A percentile compares a stretch with the other conserved stretches of the same genome.
These are phyloP conservation scores for Rhamphomyia laevipes DNA, from an alignment of 2,888 invertebrate species.

Conservation along the genomic window DNA sequence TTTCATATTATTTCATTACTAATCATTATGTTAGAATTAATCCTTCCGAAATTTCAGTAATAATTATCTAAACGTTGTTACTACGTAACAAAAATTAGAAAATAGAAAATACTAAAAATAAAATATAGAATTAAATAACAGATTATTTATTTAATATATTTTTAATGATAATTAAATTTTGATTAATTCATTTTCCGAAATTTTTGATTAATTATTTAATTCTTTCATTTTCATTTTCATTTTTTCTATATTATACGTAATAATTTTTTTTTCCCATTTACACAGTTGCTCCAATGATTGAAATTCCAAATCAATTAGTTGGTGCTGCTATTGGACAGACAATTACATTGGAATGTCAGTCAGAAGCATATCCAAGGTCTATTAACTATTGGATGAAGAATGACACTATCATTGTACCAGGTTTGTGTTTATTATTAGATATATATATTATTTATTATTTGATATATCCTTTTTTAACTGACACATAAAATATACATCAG, in stretches of 20 bases:
- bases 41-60: too few relatives aligned
- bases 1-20: too few relatives aligned
- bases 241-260: neutral
- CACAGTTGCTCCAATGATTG: constrained; percentile 54
- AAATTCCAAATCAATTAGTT: constrained; percentile 51
- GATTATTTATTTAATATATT: too few relatives aligned
- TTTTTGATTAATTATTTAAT: too few relatives aligned
- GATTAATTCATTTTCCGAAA: too few relatives aligned
- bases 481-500: too few relatives aligned
- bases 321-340: constrained; percentile 47
- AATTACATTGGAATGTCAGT: constrained; percentile 48
- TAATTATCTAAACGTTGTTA: too few relatives aligned
- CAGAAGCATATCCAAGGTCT: constrained; percentile 53
- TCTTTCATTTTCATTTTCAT: neutral
- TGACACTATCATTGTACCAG: constrained; percentile 43
- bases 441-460: neutral
- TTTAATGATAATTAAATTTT: too few relatives aligned
- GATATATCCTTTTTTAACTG: neutral
- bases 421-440: constrained; percentile 26
- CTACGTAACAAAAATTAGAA: too few relatives aligned
- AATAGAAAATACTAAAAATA: too few relatives aligned
- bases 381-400: constrained; percentile 52
- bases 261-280: constrained; percentile 9
- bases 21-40: too few relatives aligned
- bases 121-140: too few relatives aligned